Base-by-base conservation (phyloP, 2,888 invertebrate genomes). In the Meteorus cinctellus region DNA sequence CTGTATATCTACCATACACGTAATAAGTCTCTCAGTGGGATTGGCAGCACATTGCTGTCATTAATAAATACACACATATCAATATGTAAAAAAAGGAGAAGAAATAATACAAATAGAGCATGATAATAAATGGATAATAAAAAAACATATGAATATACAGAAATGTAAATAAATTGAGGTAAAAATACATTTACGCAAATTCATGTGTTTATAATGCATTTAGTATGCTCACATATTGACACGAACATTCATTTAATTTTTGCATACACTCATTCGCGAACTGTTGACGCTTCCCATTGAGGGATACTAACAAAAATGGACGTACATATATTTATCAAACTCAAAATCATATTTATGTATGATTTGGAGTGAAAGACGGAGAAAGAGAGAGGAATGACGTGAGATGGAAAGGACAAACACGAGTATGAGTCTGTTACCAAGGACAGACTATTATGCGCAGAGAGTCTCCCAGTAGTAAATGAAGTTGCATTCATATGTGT, bases 371-470 rank as follows among this genome's bases (percentile, higher is more conserved):
- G 55, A 19, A 67, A 29, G 36, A 67, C 14, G 16, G 10, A 66
- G 34, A 55, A 60, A 60, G 59, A 62, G 45, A 68, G 74, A 60
- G 60, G 51, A 41, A 65, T 59, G 66, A 73, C 29, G 31, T 55
- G 62, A 48, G 34, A 71, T 75, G 59, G 72, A 67, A 51, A 51
- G 48, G 48, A 72, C 62, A 62, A 4, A 31, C 24, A 68, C 27
- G 27, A 55, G 51, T 72, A 68, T 68, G 59, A 72, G 71, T 73
- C 63, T 60, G 45, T 45, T 48, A 29, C 72, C 75, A 76, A 76
- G 74, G 76, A 77, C 77, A 71, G 77, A 59, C 71, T 74, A 74
- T 66, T 60, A 60, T 68, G 48, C 55, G 55, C 55, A 55, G 55
- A 48, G 48, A 55, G 55, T 48, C 55, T 19, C 19, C 48, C 62